Percentiles rank a stretch among this genome's conserved stretches.
These are phyloP conservation scores for Gryon sp. DNA, from an alignment of 1,140 invertebrate genomes.

Conservation along the genomic window DNA sequence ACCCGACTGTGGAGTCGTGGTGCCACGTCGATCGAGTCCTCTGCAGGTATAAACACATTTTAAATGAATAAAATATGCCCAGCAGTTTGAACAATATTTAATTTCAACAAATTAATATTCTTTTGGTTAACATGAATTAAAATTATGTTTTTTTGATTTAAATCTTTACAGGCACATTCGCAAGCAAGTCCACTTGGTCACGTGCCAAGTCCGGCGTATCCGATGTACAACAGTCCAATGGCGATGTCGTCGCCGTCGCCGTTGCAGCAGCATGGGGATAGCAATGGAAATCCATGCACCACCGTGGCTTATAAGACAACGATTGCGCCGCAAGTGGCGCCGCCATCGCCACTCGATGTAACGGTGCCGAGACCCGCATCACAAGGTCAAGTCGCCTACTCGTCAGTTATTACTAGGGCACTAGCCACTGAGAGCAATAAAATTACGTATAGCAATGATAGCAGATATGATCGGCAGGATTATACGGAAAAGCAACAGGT, in stretches of 20 bases:
- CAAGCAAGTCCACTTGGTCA: constrained; percentile 84
- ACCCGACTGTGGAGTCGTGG: constrained; percentile 83
- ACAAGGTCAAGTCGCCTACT: constrained; percentile 84
- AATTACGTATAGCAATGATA: constrained; percentile 80
- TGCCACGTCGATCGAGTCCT: constrained; percentile 84
- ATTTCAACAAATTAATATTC: no score
- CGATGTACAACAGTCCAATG: constrained; percentile 88
- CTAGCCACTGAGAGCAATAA: constrained; percentile 82
- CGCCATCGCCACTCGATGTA: constrained; percentile 85
- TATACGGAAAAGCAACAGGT: constrained; percentile 71
- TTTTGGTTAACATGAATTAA: no score
- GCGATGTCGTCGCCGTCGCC: constrained; percentile 84
- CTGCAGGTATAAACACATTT: constrained; percentile 84
- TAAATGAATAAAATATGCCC: no score
- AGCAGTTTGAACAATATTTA: no score
- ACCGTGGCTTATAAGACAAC: constrained; percentile 74
- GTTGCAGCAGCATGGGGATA: constrained; percentile 81
- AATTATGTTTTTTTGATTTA: no score
- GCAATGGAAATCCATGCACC: constrained; percentile 71
- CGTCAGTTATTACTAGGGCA: constrained; percentile 86
- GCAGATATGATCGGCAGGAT: constrained; percentile 82
- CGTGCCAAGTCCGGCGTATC: constrained; percentile 87
- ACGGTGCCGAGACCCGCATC: constrained; percentile 83
- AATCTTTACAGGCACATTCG: constrained; percentile 83
- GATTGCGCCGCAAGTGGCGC: constrained; percentile 81